phyloP scores from a whole-genome alignment of 1,140 invertebrate genomes.

The Pygmarrhopalites habei region DNA sequence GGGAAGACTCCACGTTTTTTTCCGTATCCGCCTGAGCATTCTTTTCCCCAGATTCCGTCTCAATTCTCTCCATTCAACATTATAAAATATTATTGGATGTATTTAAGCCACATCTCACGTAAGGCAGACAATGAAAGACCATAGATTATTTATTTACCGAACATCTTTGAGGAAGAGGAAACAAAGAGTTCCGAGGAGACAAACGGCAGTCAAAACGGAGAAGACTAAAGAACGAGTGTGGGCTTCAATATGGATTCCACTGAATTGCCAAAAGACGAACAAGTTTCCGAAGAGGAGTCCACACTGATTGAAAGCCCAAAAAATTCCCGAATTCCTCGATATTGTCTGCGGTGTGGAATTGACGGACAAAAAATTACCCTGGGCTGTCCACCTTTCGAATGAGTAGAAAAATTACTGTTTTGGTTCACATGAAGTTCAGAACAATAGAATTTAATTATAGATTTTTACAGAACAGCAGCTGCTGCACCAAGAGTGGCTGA shows the following conservation, averaged over 20 bases:
- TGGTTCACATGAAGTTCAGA: too few relatives aligned
- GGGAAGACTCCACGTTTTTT: neutral
- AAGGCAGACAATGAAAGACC: too few relatives aligned
- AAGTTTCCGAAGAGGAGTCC: slow-evolving; percentile 88
- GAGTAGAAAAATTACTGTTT: too few relatives aligned
- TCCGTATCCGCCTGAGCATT: neutral
- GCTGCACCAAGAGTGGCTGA: slow-evolving; percentile 80
- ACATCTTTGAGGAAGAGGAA: slow-evolving; percentile 55
- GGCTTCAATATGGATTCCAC: slow-evolving; percentile 59
- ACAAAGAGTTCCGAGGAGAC: slow-evolving; percentile 59
- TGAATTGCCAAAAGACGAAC: slow-evolving; percentile 85
- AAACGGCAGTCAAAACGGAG: slow-evolving; percentile 59
- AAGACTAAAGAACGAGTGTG: slow-evolving; percentile 64
- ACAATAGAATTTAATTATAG: too few relatives aligned
- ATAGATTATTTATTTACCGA: slow-evolving; percentile 19
- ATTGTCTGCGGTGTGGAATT: slow-evolving; percentile 82
- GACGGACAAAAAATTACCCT: slow-evolving; percentile 86
- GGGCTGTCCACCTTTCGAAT: too few relatives aligned
- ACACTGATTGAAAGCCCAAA: slow-evolving; percentile 89
- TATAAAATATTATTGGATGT: neutral
- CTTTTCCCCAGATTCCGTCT: neutral
- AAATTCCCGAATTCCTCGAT: slow-evolving; percentile 85
- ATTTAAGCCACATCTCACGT: too few relatives aligned
- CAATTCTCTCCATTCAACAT: neutral
- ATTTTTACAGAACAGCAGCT: slow-evolving; percentile 55